These are phyloP conservation scores for Aspidoscelis tigris DNA, from an alignment of 2,113 vertebrate genomes.

Conservation along the genomic window DNA sequence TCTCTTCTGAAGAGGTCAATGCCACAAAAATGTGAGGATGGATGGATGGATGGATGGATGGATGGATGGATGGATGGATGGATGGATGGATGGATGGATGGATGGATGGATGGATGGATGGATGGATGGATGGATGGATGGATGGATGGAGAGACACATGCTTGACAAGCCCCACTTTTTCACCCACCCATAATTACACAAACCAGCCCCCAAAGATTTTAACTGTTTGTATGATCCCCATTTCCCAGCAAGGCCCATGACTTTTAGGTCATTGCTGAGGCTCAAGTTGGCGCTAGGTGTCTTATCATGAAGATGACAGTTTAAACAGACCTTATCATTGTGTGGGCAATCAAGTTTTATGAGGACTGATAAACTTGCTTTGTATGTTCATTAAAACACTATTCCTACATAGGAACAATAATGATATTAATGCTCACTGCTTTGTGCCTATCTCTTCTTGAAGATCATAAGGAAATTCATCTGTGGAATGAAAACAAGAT, in stretches of 20 bases:
- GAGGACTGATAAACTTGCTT: conserved; percentile 92
- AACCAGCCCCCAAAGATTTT: conserved; percentile 12
- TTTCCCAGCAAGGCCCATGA: conserved; percentile 33
- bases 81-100: too few species aligned
- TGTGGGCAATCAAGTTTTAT: conserved; percentile 98
- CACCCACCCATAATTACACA: rapidly evolving
- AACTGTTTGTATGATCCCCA: conserved; percentile 8
- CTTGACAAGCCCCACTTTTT: neutral
- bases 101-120: too few species aligned
- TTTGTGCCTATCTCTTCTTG: conserved; percentile 12
- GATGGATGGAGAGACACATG: rapidly evolving
- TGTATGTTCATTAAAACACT: conserved; percentile 81
- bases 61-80: too few species aligned
- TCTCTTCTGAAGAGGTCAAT: rapidly evolving
- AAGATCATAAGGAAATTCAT: neutral
- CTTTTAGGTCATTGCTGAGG: conserved; percentile 66
- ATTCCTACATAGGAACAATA: conserved; percentile 59
- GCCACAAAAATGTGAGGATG: neutral
- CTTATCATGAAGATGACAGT: conserved; percentile 93
- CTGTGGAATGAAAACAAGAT: rapidly evolving
- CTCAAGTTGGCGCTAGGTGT: conserved; percentile 65
- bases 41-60: too few species aligned
- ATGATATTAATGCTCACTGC: conserved; percentile 39
- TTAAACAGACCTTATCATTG: conserved; percentile 98
- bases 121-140: too few species aligned